Conservation (phyloP, 2,888 invertebrate species). For the Leptopilina myrica region DNA sequence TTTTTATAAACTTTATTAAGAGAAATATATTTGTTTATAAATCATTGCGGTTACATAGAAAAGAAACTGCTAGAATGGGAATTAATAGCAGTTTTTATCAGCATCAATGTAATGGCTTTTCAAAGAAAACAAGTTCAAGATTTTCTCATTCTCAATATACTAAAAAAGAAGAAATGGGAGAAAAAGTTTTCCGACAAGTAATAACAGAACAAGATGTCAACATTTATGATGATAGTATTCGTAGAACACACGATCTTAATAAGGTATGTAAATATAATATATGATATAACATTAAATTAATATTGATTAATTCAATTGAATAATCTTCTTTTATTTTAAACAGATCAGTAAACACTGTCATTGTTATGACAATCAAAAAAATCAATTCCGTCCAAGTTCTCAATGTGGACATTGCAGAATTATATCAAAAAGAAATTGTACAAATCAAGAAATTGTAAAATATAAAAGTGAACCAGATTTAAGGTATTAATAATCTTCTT, state of each 20-base stretch:
- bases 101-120: constrained; percentile 54
- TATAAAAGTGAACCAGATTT: constrained; percentile 88
- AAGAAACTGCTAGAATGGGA: constrained; percentile 61
- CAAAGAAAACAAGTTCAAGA: constrained; percentile 62
- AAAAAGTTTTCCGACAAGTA: constrained; percentile 84
- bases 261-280: constrained; percentile 60
- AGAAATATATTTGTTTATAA: too few relatives aligned
- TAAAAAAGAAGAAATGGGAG: constrained; percentile 65
- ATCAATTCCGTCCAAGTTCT: constrained; percentile 29
- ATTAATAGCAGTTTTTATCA: constrained; percentile 66
- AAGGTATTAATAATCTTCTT: constrained; percentile 60
- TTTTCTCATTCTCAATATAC: constrained; percentile 60
- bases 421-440: constrained; percentile 59
- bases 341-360: constrained; percentile 2
- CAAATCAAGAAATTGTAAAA: constrained; percentile 77
- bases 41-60: too few relatives aligned
- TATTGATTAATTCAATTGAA: not conserved
- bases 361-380: constrained; percentile 18
- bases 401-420: constrained; percentile 60
- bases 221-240: constrained; percentile 88
- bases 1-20: too few relatives aligned
- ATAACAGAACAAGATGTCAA: constrained; percentile 83
- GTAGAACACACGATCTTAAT: constrained; percentile 77
- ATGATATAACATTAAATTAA: too few relatives aligned
- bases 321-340: not conserved